Evolutionary conservation across 2,888 invertebrate genomes (phyloP), one percentile per base, ranked within the genome.

Genomic region (Lithophane semibrunnea): DNA sequence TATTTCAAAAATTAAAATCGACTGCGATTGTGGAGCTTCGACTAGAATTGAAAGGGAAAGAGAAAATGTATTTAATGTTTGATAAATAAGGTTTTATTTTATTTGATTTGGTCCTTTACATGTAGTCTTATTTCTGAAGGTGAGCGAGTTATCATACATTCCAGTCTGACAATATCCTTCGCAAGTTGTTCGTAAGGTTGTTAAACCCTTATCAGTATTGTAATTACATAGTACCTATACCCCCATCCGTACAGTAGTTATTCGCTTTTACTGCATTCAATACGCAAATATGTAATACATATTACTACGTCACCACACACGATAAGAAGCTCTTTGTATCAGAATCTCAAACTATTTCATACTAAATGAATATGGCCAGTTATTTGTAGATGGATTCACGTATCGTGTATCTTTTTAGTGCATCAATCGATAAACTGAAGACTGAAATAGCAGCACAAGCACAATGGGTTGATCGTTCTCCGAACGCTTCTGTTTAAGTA

Each of bases 401-500:
- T 69, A 78, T 79, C 82, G 78, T 64, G 77, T 82, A 68, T 74
- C 67, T 72, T 70, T 67, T 70, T 79, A 79, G 80, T 85, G 82
- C 82, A 85, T 72, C 56, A 70, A 83, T 76, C 80, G 87, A 83
- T 87, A 86, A 86, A 72, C 81, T 80, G 82, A 86, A 88, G 76
- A 85, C 79, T 88, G 85, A 87, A 86, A 85, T 85, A 82, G 83
- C 76, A 87, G 81, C 86, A 21, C 52, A 54, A 58, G 77, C 58
- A 93, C 92, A 92, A 92, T 90, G 90, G 85, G 71, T 73, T 65
- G 85, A 84, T 84, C 78, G 86, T 93, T 94, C 92, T 86, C 84
- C 86, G 93, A 94, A 94, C 88, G 86, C 80, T 86, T 85, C 87
- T 92, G 93, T 94, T 93, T 92, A 90, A 89, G 89, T 91, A 93